Evolutionary conservation across 1,140 invertebrate species (phyloP), one percentile per base, ranked within the genome.

Genomic region (Spodoptera litura): DNA sequence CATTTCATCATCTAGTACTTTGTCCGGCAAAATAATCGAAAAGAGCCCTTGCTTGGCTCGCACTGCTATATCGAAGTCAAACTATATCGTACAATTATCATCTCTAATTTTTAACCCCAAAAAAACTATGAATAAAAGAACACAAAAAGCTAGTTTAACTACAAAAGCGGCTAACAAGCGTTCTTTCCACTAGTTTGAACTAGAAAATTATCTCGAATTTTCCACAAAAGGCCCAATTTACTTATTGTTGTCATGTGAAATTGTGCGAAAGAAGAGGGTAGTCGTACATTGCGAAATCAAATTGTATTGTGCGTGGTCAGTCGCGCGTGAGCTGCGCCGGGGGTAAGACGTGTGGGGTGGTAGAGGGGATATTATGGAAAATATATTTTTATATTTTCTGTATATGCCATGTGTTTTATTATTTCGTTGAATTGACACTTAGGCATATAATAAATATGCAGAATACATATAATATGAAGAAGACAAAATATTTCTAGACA

Each of bases 151-250:
- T 49, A 56, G 31, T 44, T 68, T 5, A 44, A 5, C 62, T 58
- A 86, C 84, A 89, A 89, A 83, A 78, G 62, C 66, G 64, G 31
- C 73, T 84, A 87, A 88, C 84, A 87, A 87, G 81, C 52, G 81
- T 68, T 77, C 80, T 88, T 90, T 89, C 88, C 88, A 86, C 81
- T 84, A 88, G 87, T 90, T 89, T 89, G 86, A 87, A 75, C 84
- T 70, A 74, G 78, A 84, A 90, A 89, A 89, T 90, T 90, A 85
- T 88, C 84, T 86, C 81, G 81, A 81, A 83, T 84, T 74, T 78
- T 68, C 80, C 70, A 72, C 79, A 78, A 87, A 87, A 87, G 84
- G 81, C 82, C 84, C 87, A 88, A 88, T 86, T 88, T 87, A 70
- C 78, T 84, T 87, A 85, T 87, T 88, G 84, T 83, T 59, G 73